Conservation (phyloP, 2,888 invertebrate genomes). For the Liposcelis brunnea region DNA sequence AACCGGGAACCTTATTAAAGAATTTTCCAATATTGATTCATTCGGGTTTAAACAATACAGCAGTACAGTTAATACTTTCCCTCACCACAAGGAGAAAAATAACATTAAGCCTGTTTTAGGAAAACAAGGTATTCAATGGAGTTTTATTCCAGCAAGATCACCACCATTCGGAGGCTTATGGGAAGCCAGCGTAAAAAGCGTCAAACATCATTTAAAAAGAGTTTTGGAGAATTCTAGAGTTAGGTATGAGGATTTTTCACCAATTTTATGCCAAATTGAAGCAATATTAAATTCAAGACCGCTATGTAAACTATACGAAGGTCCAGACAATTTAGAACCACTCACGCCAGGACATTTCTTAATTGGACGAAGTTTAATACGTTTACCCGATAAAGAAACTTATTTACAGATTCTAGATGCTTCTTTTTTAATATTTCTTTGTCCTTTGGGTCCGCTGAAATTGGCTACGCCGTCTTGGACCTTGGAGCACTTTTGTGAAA, state of each 20-base stretch:
- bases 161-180: conserved; percentile 23
- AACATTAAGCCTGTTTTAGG: conserved; percentile 10
- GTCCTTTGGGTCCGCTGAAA: too few species aligned
- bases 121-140: conserved; percentile 19
- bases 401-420: not conserved
- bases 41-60: too few species aligned
- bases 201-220: conserved; percentile 21
- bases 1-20: too few species aligned
- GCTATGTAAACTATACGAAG: conserved; percentile 13
- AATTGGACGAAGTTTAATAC: conserved; percentile 13
- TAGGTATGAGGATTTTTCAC: conserved; percentile 21
- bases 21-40: too few species aligned
- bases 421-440: too few species aligned
- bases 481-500: too few species aligned
- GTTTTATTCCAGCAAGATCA: conserved; percentile 21
- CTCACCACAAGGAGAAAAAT: not conserved
- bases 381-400: conserved; percentile 12
- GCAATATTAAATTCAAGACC: conserved; percentile 21
- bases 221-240: conserved; percentile 17
- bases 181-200: conserved; percentile 22
- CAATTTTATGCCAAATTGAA: conserved; percentile 21
- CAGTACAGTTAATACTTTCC: too few species aligned
- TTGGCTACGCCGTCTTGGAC: too few species aligned
- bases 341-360: conserved; percentile 19
- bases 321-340: conserved; percentile 14